Evolutionary conservation across 2,113 vertebrate species (phyloP).

Genomic region (Chaenogobius annularis): DNA sequence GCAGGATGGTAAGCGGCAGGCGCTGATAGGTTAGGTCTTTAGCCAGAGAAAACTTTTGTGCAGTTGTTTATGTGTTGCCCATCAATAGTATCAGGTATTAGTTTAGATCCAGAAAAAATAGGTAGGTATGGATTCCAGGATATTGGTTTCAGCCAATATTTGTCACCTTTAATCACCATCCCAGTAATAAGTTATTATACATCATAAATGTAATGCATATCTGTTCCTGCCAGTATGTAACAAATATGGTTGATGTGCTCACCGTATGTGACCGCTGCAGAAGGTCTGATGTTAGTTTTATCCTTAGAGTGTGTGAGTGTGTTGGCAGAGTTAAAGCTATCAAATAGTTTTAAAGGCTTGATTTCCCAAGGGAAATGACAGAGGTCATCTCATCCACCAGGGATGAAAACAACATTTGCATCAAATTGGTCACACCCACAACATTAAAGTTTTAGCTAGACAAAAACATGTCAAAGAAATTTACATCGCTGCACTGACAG

Average conservation of each 20-base stretch:
- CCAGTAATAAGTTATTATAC: not conserved
- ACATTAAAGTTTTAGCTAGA: constrained; percentile 97
- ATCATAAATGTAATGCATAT: not conserved
- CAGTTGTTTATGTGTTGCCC: no score
- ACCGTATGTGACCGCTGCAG: constrained; percentile 29
- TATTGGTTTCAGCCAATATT: not conserved
- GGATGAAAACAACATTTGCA: constrained; percentile 98
- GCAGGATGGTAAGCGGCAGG: constrained; percentile 32
- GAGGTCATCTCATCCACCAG: constrained; percentile 91
- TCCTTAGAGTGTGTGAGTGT: constrained; percentile 30
- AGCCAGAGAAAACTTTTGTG: not conserved
- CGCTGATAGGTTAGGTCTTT: constrained; percentile 14
- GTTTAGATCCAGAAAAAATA: not conserved
- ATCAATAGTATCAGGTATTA: not conserved
- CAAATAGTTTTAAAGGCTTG: constrained; percentile 88
- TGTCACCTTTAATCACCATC: not conserved
- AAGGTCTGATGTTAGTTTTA: constrained; percentile 24
- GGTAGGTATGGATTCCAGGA: not conserved
- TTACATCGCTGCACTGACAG: constrained; percentile 91
- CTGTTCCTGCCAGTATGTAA: not conserved
- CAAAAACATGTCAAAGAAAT: constrained; percentile 98
- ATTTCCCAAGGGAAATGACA: constrained; percentile 89
- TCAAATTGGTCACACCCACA: constrained; percentile 94
- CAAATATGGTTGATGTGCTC: constrained; percentile 22
- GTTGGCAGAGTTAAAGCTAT: constrained; percentile 72